These are phyloP conservation scores for Dynastes tityus DNA, from an alignment of 2,888 invertebrate species.

Conservation along the genomic window DNA sequence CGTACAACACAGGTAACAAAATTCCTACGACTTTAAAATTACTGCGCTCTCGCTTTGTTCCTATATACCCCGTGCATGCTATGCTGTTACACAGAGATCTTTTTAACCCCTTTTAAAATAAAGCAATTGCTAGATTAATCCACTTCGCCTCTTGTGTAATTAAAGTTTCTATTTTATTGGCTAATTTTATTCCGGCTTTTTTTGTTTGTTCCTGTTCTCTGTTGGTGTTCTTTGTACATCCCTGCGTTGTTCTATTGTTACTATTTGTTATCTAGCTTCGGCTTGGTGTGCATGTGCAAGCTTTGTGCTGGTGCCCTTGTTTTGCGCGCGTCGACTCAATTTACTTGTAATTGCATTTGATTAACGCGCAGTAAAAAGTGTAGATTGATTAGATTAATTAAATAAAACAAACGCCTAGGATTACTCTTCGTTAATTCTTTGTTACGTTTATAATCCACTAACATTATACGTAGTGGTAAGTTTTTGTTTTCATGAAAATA, in stretches of 20 bases:
- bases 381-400: conserved; percentile 20
- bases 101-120: conserved; percentile 48
- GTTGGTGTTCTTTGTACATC: conserved; percentile 31
- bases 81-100: conserved; percentile 14
- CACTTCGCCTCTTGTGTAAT: conserved; percentile 47
- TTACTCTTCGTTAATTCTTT: conserved; percentile 6
- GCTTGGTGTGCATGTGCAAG: conserved; percentile 9
- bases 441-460: neutral
- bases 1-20: conserved; percentile 19
- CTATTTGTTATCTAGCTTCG: conserved; percentile 34
- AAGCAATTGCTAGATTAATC: conserved; percentile 52
- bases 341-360: conserved; percentile 36
- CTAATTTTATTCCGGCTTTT: conserved; percentile 33
- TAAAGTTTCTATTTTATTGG: conserved; percentile 46
- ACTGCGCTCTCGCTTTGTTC: neutral
- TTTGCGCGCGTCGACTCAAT: conserved; percentile 13
- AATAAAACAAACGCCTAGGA: neutral
- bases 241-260: conserved; percentile 1
- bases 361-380: conserved; percentile 5
- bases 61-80: neutral
- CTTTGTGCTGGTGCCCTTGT: conserved; percentile 9
- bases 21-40: conserved; percentile 24
- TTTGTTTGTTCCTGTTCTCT: neutral
- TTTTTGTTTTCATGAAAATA: neutral
- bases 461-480: neutral